Evolutionary conservation across 2,113 vertebrate species (phyloP).

Genomic region (Gyps fulvus): DNA sequence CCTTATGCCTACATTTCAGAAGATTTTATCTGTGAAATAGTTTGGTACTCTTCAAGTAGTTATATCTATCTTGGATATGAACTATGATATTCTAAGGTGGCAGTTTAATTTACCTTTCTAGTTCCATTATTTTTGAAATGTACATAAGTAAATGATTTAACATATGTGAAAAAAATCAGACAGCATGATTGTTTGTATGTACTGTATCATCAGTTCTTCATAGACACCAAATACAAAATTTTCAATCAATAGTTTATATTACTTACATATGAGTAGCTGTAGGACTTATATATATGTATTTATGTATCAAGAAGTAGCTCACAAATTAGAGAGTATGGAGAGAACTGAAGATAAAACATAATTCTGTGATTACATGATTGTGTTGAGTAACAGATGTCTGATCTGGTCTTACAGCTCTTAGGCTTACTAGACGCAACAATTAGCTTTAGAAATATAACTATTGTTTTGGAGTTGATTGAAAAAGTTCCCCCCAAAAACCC

Average conservation of each 20-base stretch:
- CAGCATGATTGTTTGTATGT: not conserved
- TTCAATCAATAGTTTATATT: not conserved
- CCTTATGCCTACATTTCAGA: not conserved
- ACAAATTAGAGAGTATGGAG: not conserved
- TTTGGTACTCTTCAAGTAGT: not conserved
- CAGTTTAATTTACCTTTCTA: not conserved
- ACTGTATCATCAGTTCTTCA: not conserved
- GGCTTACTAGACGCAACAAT: not conserved
- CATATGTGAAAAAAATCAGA: not conserved
- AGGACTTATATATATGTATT: not conserved
- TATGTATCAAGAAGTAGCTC: not conserved
- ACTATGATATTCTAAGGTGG: not conserved
- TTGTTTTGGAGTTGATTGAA: not conserved
- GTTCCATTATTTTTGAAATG: not conserved
- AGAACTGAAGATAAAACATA: not conserved
- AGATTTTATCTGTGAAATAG: not conserved
- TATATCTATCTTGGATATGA: not conserved
- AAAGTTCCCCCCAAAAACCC: rapidly evolving
- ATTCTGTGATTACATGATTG: not conserved
- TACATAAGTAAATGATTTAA: not conserved
- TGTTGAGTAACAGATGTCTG: not conserved
- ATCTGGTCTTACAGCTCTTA: not conserved
- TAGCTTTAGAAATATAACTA: not conserved
- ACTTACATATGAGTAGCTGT: not conserved
- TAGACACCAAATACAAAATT: not conserved